A percentile compares a stretch with the other conserved stretches of the same genome.
phyloP scores from a whole-genome alignment of 1,140 invertebrate species.

The Tachypleus tridentatus region DNA sequence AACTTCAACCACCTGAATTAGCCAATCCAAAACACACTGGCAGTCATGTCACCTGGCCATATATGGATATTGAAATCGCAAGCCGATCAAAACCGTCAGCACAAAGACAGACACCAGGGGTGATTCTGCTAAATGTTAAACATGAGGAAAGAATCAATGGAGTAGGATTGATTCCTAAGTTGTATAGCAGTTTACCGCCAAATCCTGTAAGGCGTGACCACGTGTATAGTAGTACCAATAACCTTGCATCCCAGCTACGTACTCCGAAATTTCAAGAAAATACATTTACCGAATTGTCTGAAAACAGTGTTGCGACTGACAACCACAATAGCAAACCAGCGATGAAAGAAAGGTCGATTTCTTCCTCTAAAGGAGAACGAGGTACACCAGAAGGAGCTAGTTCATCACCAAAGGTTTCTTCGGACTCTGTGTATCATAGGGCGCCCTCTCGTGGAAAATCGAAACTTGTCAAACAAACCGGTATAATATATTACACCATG shows the following conservation, averaged over 20 bases:
- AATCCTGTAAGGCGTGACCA: conserved; percentile 11
- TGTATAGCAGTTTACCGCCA: conserved; percentile 1
- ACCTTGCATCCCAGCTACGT: not conserved
- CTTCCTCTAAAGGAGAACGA: not conserved
- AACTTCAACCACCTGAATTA: conserved; percentile 45
- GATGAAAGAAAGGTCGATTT: no score
- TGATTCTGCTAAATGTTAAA: conserved; percentile 9
- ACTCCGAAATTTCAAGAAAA: not conserved
- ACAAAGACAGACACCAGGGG: not conserved
- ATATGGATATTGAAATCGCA: conserved; percentile 6
- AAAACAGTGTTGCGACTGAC: not conserved
- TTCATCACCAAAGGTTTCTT: conserved; percentile 23
- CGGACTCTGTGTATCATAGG: conserved; percentile 12
- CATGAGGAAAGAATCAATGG: conserved; percentile 5
- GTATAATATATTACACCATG: conserved; percentile 25
- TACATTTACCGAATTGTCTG: not conserved
- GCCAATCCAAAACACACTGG: conserved; percentile 9
- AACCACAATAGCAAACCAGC: not conserved
- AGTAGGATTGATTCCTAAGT: conserved; percentile 5
- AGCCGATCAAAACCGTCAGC: not conserved
- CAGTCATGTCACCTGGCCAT: conserved; percentile 18
- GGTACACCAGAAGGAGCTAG: conserved; percentile 15
- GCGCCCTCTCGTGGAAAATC: not conserved
- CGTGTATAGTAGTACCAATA: not conserved
- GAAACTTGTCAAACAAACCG: conserved; percentile 5